Conservation (phyloP, 2,113 vertebrate genomes). For the Herpetotheres cachinnans region DNA sequence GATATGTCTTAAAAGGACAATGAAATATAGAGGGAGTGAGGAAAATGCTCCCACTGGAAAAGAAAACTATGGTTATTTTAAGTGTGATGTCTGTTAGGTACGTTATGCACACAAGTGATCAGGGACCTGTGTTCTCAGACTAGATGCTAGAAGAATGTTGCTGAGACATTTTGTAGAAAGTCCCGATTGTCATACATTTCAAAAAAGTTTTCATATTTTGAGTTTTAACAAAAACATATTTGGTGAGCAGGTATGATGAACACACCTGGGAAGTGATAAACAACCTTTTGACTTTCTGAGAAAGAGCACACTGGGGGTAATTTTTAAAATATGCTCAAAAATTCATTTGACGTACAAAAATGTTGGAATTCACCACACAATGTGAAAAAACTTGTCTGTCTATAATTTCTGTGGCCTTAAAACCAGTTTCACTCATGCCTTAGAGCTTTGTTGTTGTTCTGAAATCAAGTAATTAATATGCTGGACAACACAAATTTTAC, state of each 20-base stretch:
- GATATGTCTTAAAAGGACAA: neutral
- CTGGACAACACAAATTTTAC: neutral
- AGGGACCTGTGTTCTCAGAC: neutral
- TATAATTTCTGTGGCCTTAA: neutral
- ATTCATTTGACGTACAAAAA: neutral
- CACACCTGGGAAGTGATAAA: neutral
- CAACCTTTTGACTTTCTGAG: neutral
- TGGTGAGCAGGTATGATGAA: neutral
- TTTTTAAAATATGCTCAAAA: neutral
- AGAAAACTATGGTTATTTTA: neutral
- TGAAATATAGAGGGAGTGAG: neutral
- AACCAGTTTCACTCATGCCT: neutral
- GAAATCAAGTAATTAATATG: neutral
- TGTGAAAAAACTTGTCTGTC: neutral
- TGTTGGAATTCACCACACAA: neutral
- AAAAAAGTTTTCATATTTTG: neutral
- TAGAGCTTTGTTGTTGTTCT: neutral
- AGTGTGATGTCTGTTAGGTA: neutral
- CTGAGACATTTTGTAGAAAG: neutral
- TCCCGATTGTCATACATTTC: neutral
- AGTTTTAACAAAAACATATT: neutral
- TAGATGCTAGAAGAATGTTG: neutral
- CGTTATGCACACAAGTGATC: neutral
- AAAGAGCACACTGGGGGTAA: rapidly evolving
- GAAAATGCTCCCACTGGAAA: neutral